Evolutionary conservation across 2,113 vertebrate species (phyloP).

Genomic region (Trematocara marginatum): DNA sequence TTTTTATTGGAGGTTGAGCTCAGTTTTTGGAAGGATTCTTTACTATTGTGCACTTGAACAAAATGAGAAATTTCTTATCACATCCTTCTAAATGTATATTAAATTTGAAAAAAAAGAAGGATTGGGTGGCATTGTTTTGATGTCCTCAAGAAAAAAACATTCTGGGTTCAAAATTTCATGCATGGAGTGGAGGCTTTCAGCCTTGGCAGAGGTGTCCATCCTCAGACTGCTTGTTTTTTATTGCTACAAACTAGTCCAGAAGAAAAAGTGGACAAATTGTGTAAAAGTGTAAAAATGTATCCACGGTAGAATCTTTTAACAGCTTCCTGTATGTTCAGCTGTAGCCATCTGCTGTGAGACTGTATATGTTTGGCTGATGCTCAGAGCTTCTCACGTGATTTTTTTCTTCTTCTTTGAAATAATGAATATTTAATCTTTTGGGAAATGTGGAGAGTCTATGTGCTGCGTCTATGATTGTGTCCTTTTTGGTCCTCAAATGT

Average conservation of each 20-base stretch:
- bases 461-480: not conserved
- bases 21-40: not conserved
- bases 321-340: not conserved
- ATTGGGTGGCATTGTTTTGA: not conserved
- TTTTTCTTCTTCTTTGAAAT: not conserved
- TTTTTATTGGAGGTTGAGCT: not conserved
- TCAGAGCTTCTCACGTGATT: not conserved
- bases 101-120: not conserved
- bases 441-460: not conserved
- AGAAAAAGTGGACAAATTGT: not conserved
- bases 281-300: not conserved
- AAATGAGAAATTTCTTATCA: not conserved
- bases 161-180: not conserved
- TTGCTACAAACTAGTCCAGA: not conserved
- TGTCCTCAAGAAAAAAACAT: rapidly evolving
- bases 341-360: not conserved
- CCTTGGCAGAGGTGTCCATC: not conserved
- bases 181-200: not conserved
- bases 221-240: not conserved
- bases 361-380: not conserved
- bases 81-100: not conserved
- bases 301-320: not conserved
- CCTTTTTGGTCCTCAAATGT: not conserved
- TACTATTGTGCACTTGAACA: not conserved
- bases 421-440: conserved; percentile 12